Conservation (phyloP, 2,797 vertebrate genomes). For the Capromys pilorides region DNA sequence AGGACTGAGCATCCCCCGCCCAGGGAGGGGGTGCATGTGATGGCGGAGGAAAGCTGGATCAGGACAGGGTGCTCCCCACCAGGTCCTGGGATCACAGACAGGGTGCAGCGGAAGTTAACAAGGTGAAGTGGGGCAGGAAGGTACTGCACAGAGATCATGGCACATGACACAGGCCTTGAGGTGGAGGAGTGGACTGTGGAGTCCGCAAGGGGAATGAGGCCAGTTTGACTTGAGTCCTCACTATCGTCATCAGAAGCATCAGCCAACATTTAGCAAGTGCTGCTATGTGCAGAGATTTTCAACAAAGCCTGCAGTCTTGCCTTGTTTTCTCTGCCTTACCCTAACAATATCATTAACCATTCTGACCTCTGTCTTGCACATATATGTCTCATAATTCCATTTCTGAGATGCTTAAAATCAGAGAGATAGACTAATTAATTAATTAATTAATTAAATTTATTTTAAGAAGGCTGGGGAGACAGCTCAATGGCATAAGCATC, state of each 20-base stretch:
- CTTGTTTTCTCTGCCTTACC: neutral
- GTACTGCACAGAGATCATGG: neutral
- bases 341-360: neutral
- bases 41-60: neutral
- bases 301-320: neutral
- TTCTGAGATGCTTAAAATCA: neutral
- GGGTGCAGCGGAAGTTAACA: neutral
- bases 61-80: neutral
- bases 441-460: too few relatives aligned
- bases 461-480: too few relatives aligned
- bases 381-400: neutral
- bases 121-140: neutral
- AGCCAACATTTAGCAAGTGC: neutral
- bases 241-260: too few relatives aligned
- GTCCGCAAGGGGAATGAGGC: neutral
- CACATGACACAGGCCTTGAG: neutral
- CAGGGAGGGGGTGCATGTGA: neutral
- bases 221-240: neutral
- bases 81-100: neutral
- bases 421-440: too few relatives aligned
- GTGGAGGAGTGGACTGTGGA: neutral
- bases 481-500: too few relatives aligned
- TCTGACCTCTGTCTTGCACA: neutral
- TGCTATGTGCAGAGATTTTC: neutral
- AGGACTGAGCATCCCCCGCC: neutral